These are phyloP conservation scores for Arbacia lixula DNA, from an alignment of 53 echinoderm and acorn worm genomes.

Conservation along the genomic window DNA sequence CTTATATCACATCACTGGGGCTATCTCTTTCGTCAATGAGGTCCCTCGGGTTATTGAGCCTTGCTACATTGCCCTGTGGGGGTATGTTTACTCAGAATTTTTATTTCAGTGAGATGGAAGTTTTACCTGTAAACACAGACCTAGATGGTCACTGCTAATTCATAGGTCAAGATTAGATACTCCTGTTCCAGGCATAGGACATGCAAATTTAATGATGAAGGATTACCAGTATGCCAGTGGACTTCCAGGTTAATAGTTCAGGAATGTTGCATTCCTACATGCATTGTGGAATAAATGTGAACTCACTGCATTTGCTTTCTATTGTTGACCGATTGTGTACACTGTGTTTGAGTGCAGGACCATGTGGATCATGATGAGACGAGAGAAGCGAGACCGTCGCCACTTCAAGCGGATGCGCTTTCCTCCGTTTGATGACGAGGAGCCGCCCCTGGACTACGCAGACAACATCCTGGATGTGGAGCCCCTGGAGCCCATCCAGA, in stretches of 20 bases:
- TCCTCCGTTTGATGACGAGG: conserved; percentile 99
- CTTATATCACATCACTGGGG: conserved; percentile 98
- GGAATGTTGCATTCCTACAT: too few species aligned
- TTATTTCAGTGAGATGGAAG: neutral
- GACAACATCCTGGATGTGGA: conserved; percentile 99
- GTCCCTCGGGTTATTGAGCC: conserved; percentile 95
- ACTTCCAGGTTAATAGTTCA: too few species aligned
- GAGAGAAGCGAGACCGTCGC: conserved; percentile 98
- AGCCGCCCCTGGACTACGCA: conserved; percentile 98
- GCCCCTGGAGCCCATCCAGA: conserved; percentile 96
- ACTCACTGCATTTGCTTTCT: too few species aligned
- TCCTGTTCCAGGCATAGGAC: too few species aligned
- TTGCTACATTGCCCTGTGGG: conserved; percentile 97
- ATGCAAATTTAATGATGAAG: too few species aligned
- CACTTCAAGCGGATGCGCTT: conserved; percentile 99
- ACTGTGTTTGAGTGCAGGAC: conserved; percentile 67
- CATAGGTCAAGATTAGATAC: too few species aligned
- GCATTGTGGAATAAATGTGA: too few species aligned
- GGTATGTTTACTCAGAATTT: conserved; percentile 80
- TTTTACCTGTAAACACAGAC: too few species aligned
- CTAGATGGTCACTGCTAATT: neutral
- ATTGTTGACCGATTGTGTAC: too few species aligned
- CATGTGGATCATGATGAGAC: conserved; percentile 99
- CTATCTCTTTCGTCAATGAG: conserved; percentile 98
- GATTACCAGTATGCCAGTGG: too few species aligned